Base-by-base conservation (phyloP, 2,797 vertebrate species). In the Pteronotus mesoamericanus region DNA sequence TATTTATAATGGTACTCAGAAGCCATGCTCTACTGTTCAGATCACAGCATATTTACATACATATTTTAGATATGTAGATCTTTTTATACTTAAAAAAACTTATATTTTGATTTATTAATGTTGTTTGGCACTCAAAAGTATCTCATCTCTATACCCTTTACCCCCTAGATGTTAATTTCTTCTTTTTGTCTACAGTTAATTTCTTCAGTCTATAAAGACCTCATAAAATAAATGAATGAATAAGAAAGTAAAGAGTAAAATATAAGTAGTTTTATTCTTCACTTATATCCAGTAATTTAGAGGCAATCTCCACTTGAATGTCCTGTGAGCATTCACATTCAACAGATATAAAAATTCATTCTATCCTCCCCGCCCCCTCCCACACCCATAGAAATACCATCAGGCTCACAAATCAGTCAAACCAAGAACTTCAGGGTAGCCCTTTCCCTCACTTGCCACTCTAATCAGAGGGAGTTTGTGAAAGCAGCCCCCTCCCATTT, bases 381-480 rank as follows among this genome's bases (percentile, higher is more conserved):
- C n/a, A n/a, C n/a, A n/a, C 14, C 24, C 18, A 2, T 46, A 32
- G 86, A 92, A 96, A 86, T 75, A 44, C 55, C 66, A 59, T 3
- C 10, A 57, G 55, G 24, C n/a, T 9, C 34, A n/a, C 48, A 85
- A 34, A 72, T 64, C 9, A 89, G 18, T 69, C 53, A 82, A 59
- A 57, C 26, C 46, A 22, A 34, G 86, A 96, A 59, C 48, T 55
- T 75, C 64, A 11, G 6, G 19, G 37, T 77, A 16, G 0, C 7
- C 8, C 84, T 83, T 86, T 59, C 84, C 26, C n/a, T 94, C 61
- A 22, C 44, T 46, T 69, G 34, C 69, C 92, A 42, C 64, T 91
- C 92, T 42, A 93, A 94, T 87, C 72, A 88, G 59, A 94, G 59
- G 55, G 91, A 93, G 79, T 95, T 91, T 85, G 75, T 34, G 0